A percentile compares a stretch with the other conserved stretches of the same genome.
Conservation (phyloP, 2,797 vertebrate species). For the Tenualosa thibaudeaui region DNA sequence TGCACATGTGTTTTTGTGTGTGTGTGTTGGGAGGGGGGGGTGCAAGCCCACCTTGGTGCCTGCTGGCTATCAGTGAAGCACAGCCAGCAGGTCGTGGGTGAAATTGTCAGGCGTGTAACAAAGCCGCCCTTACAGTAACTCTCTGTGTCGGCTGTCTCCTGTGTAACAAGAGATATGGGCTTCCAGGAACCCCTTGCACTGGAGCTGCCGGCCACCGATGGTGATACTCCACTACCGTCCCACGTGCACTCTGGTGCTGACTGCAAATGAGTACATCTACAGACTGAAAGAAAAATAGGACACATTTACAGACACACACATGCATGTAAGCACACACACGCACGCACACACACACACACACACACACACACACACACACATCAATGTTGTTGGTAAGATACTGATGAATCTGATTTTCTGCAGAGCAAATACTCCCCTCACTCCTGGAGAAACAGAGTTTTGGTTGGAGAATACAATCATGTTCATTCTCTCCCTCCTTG, state of each 20-base stretch:
- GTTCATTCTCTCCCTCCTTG: not conserved
- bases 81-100: slow-evolving; percentile 66
- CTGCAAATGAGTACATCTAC: slow-evolving; percentile 30
- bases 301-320: not conserved
- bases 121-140: slow-evolving; percentile 59
- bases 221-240: slow-evolving; percentile 32
- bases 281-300: slow-evolving; percentile 21
- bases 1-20: not conserved
- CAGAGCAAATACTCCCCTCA: not conserved
- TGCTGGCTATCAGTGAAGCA: slow-evolving; percentile 62
- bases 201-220: slow-evolving; percentile 38
- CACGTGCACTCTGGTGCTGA: slow-evolving; percentile 38
- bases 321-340: not conserved
- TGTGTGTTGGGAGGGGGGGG: slow-evolving; percentile 31
- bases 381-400: not conserved
- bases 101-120: slow-evolving; percentile 61
- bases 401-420: slow-evolving; percentile 11
- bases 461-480: not conserved
- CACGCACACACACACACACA: not conserved
- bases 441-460: not conserved
- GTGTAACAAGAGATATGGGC: slow-evolving; percentile 61
- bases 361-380: not conserved
- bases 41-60: slow-evolving; percentile 61
- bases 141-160: slow-evolving; percentile 57
- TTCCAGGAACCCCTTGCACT: slow-evolving; percentile 61